phyloP scores from a whole-genome alignment of 2,888 invertebrate genomes.

The Diadegma fenestrale region DNA sequence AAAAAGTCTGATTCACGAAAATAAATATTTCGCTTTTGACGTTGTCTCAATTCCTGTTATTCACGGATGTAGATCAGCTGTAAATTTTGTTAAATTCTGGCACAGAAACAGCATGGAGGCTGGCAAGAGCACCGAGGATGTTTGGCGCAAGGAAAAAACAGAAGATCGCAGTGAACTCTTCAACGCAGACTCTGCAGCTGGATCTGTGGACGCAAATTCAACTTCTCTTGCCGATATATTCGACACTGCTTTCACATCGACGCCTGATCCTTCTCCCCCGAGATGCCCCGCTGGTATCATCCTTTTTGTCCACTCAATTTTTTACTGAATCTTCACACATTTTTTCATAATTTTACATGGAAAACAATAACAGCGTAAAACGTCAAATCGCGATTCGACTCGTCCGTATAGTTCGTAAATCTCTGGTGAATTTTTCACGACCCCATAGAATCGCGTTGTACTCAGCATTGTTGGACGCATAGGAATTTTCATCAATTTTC shows the following conservation, averaged over 20 bases:
- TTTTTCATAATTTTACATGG: not conserved
- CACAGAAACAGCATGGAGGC: slow-evolving; percentile 79
- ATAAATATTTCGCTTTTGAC: not conserved
- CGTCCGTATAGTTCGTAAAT: not conserved
- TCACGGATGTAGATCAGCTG: not conserved
- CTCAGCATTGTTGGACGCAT: not conserved
- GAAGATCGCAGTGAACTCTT: slow-evolving; percentile 78
- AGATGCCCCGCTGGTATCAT: slow-evolving; percentile 81
- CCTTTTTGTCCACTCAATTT: not conserved
- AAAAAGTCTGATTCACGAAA: not conserved
- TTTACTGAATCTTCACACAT: not conserved
- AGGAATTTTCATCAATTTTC: not conserved
- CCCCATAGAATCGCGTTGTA: not conserved
- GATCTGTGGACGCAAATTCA: slow-evolving; percentile 78
- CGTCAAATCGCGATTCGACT: not conserved
- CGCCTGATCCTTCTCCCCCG: slow-evolving; percentile 85
- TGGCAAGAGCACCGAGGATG: slow-evolving; percentile 79
- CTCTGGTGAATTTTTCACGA: not conserved
- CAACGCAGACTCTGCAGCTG: slow-evolving; percentile 77
- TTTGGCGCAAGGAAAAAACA: slow-evolving; percentile 80
- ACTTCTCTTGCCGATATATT: slow-evolving; percentile 88
- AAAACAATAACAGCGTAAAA: not conserved
- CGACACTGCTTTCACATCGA: slow-evolving; percentile 88
- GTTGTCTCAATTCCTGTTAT: not conserved
- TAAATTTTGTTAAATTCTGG: not conserved